These are phyloP conservation scores for Leptobrachium leishanense DNA, from an alignment of 2,113 vertebrate genomes.

Conservation along the genomic window DNA sequence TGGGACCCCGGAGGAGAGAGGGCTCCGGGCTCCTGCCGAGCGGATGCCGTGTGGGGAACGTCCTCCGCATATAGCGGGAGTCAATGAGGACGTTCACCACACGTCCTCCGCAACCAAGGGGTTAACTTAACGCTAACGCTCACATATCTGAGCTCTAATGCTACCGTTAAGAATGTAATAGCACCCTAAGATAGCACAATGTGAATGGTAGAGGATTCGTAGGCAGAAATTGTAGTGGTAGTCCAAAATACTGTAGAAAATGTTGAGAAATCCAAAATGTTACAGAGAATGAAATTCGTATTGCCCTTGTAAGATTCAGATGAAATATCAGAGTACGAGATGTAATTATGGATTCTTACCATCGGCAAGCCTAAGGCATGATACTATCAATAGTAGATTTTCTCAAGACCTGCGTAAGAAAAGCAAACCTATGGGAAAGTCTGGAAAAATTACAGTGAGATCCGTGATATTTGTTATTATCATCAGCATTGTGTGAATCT, in stretches of 20 bases:
- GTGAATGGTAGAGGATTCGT: constrained; percentile 43
- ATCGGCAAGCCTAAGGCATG: constrained; percentile 40
- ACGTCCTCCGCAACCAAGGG: no score
- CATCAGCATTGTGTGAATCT: not conserved
- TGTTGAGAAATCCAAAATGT: constrained; percentile 40
- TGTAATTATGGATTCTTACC: constrained; percentile 51
- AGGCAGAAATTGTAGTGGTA: not conserved
- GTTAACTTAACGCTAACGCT: no score
- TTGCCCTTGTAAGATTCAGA: constrained; percentile 54
- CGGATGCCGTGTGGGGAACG: no score
- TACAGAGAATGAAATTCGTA: constrained; percentile 37
- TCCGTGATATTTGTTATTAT: constrained; percentile 38
- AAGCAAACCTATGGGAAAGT: constrained; percentile 32
- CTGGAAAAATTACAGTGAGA: constrained; percentile 30
- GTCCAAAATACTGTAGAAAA: constrained; percentile 29
- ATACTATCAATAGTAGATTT: constrained; percentile 49
- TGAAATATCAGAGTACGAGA: constrained; percentile 49
- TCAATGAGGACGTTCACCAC: no score
- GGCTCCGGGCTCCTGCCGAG: no score
- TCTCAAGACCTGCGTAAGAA: constrained; percentile 30
- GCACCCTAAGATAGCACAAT: no score
- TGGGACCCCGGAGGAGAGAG: no score
- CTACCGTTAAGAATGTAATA: no score
- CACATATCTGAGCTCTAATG: no score
- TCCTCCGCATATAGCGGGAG: no score